Evolutionary conservation across 2,888 invertebrate species (phyloP), one percentile per base, ranked within the genome.

Genomic region (Agrochola lychnidis): DNA sequence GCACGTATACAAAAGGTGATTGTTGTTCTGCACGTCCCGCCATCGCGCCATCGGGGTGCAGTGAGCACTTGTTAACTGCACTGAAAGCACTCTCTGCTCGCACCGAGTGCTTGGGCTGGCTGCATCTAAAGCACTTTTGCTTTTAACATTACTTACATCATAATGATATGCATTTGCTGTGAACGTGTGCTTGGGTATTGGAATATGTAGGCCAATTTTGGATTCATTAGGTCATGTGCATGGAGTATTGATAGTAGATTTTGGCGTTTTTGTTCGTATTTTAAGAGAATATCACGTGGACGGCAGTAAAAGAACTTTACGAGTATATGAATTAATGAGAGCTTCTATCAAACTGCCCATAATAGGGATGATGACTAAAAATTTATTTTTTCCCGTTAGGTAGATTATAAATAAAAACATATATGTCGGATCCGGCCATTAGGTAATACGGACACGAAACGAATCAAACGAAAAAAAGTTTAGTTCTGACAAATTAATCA

Each of bases 71-170:
- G 89, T 76, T 87, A 87, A 78, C 80, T 79, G 78, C 76, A 70
- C 76, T 87, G 76, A 84, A 88, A 88, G 82, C 84, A 81, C 83
- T 85, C 83, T 85, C 80, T 77, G 59, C 73, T 71, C 36, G 70
- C 45, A 76, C 59, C 40, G 59, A 68, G 56, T 81, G 63, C 67
- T 67, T 64, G 40, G 48, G 53, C 56, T 30, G 42, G 59, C 57
- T 57, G 72, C 48, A 22, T 70, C 36, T 72, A 73, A 70, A 57
- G 70, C 78, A 82, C 77, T 80, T 76, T 74, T 73, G 69, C 72
- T 84, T 83, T 87, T 69, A 81, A 73, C 77, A 71, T 80, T 74
- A 72, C 70, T 53, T 72, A 62, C 64, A 45, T 78, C 61, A 59
- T 79, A 76, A 74, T 78, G 22, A 72, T 57, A 78, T 74, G 73